Evolutionary conservation across 53 echinoderm and acorn worm genomes (phyloP).

Genomic region (Actinopyga echinites): DNA sequence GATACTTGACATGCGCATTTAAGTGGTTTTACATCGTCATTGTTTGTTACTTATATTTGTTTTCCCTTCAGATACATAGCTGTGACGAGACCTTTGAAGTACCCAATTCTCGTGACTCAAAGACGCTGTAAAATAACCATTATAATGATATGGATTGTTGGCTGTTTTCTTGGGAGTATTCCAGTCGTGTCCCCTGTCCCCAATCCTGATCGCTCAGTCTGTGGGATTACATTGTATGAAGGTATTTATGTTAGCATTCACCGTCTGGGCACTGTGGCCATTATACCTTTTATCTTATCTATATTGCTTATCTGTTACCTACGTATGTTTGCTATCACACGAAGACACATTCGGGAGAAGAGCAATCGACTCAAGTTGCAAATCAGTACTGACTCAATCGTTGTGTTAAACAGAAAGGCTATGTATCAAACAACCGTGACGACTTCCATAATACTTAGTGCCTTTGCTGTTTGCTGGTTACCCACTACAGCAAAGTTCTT

Average conservation of each 20-base stretch:
- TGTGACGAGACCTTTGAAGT: slow-evolving; percentile 29
- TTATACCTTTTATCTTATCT: neutral
- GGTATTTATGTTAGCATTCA: neutral
- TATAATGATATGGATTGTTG: neutral
- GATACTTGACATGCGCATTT: no score
- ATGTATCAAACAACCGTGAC: slow-evolving; percentile 29
- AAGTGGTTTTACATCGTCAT: no score
- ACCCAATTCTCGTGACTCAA: slow-evolving; percentile 7
- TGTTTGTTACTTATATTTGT: no score
- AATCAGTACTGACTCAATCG: no score
- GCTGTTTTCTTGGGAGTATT: neutral
- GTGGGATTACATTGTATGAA: slow-evolving; percentile 22
- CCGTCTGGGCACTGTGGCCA: neutral
- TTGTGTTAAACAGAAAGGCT: neutral
- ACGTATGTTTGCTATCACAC: slow-evolving; percentile 8
- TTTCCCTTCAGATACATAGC: slow-evolving; percentile 16
- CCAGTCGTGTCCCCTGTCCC: neutral
- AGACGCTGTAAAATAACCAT: neutral
- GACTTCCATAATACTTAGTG: slow-evolving; percentile 23
- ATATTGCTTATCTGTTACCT: slow-evolving; percentile 9
- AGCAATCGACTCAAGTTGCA: slow-evolving; percentile 3
- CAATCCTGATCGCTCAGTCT: slow-evolving; percentile 22
- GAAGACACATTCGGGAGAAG: neutral
- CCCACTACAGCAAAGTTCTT: slow-evolving; percentile 24
- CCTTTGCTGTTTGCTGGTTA: slow-evolving; percentile 26